Evolutionary conservation across 2,888 invertebrate species (phyloP), one percentile per base, ranked within the genome.

Genomic region (Ectemnius cavifrons): DNA sequence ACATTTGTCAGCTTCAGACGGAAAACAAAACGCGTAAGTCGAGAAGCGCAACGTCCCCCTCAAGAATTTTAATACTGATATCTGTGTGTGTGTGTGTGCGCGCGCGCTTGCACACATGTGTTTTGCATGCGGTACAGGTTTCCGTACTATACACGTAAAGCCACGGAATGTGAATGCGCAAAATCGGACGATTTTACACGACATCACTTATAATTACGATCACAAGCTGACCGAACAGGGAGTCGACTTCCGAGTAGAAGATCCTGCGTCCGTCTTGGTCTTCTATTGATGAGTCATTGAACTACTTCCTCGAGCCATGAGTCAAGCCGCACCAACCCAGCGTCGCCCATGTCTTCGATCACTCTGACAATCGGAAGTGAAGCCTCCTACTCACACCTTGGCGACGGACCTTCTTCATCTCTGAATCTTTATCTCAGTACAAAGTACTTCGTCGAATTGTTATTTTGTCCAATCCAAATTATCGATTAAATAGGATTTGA

Each of bases 211-310:
- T 59, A 85, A 88, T 63, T 91, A 87, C 76, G 86, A 88, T 64
- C 79, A 82, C 28, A 89, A 87, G 71, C 85, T 91, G 85, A 68
- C 81, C 49, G 85, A 89, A 62, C 87, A 88, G 73, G 88, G 89
- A 67, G 84, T 91, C 23, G 87, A 91, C 75, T 91, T 91, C 77
- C 87, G 87, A 23, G 89, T 91, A 58, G 91, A 91, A 71, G 88
- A 89, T 84, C 84, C 89, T 4, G 80, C 86, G 11, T 88, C 88
- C 5, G 82, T 86, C 52, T 70, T 86, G 57, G 75, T 87, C 71
- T 88, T 86, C 62, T 84, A 86, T 58, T 88, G 37, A 84, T 37
- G 13, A 63, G 28, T 20, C 13, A 63, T 60, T 57, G 0, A 8
- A 37, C 11, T 11, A 37, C 11, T 37, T 37, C 37, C 37, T 37